These are phyloP conservation scores for Sebastes kiyomatsui DNA, from an alignment of 2,797 vertebrate genomes.

Conservation along the genomic window DNA sequence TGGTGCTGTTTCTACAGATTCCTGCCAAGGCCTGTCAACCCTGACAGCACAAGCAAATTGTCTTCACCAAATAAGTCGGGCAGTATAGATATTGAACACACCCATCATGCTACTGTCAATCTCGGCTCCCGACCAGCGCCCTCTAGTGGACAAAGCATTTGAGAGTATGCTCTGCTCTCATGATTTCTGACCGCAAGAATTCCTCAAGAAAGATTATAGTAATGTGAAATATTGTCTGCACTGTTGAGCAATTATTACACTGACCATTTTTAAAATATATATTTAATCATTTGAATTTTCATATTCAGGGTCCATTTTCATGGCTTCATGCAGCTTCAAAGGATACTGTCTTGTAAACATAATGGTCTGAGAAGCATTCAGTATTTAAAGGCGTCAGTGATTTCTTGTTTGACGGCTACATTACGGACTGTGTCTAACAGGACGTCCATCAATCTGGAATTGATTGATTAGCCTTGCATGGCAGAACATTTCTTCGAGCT, in stretches of 20 bases:
- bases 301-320: not conserved
- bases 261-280: not conserved
- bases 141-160: not conserved
- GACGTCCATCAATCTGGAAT: slow-evolving; percentile 28
- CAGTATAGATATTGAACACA: slow-evolving; percentile 7
- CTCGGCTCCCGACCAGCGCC: slow-evolving; percentile 1
- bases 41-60: slow-evolving; percentile 20
- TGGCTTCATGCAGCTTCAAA: not conserved
- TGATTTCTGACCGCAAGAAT: not conserved
- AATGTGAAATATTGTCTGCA: not conserved
- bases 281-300: not conserved
- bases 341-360: not conserved
- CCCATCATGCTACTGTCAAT: slow-evolving; percentile 16
- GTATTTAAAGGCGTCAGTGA: not conserved
- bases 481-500: slow-evolving; percentile 25
- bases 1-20: not conserved
- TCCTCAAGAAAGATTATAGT: not conserved
- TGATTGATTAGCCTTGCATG: slow-evolving; percentile 41
- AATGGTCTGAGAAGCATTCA: not conserved
- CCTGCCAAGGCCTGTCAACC: slow-evolving; percentile 18
- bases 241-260: not conserved
- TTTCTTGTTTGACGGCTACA: slow-evolving; percentile 3
- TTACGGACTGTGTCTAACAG: not conserved
- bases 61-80: slow-evolving; percentile 7
- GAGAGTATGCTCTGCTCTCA: not conserved